A percentile compares a stretch with the other conserved stretches of the same genome.
Conservation (phyloP, 2,113 vertebrate genomes). For the Otocyon megalotis region DNA sequence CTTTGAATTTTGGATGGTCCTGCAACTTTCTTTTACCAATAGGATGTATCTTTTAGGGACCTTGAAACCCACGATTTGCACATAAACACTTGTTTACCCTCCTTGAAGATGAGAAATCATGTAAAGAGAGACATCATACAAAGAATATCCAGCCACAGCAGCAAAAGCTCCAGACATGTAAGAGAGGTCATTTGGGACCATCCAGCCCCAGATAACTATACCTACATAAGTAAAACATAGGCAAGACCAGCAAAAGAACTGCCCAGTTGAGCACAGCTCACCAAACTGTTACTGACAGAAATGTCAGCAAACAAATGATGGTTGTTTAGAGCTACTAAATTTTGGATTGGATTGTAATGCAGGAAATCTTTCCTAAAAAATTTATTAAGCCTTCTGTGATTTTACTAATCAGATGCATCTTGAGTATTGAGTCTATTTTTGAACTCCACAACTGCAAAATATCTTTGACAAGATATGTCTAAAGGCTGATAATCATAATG, state of each 20-base stretch:
- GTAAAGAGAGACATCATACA: neutral
- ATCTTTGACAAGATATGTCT: slow-evolving; percentile 4
- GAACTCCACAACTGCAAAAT: neutral
- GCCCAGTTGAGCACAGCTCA: neutral
- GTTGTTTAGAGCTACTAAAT: neutral
- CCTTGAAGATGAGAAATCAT: neutral
- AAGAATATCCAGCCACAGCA: neutral
- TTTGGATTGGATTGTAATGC: neutral
- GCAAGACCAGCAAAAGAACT: neutral
- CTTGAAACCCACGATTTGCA: neutral
- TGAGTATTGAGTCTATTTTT: slow-evolving; percentile 23
- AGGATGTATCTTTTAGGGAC: neutral
- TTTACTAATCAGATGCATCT: neutral
- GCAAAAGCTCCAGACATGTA: neutral
- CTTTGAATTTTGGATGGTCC: neutral
- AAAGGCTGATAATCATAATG: neutral
- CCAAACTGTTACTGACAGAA: neutral
- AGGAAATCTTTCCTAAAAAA: slow-evolving; percentile 29
- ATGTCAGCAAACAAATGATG: neutral
- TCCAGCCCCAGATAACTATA: neutral
- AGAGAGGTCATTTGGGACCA: neutral
- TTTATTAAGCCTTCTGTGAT: neutral
- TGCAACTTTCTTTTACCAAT: neutral
- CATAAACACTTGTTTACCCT: neutral
- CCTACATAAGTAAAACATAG: neutral